Conservation (phyloP, 2,888 invertebrate species). For the Argyresthia albistria region DNA sequence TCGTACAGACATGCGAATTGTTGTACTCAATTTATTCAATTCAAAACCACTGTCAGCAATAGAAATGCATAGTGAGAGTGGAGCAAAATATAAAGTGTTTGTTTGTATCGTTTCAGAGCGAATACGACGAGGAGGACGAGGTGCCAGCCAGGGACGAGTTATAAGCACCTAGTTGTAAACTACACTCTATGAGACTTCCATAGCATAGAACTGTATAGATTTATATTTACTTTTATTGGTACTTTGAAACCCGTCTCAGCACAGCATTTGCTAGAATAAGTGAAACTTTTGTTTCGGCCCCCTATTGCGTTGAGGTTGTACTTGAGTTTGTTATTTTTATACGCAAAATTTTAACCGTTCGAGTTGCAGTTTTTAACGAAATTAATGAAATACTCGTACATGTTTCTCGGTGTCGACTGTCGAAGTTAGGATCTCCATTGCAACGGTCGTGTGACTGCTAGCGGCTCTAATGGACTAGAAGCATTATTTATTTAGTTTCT, state of each 20-base stretch:
- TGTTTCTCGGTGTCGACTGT: too few species aligned
- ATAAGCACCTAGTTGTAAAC: slow-evolving; percentile 59
- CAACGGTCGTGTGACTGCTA: too few species aligned
- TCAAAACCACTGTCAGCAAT: not conserved
- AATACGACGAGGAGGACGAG: slow-evolving; percentile 82
- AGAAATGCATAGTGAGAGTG: not conserved
- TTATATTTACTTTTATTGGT: slow-evolving; percentile 44
- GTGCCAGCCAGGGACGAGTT: slow-evolving; percentile 83
- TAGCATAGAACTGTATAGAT: slow-evolving; percentile 61
- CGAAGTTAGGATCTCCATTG: too few species aligned
- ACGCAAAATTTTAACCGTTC: slow-evolving; percentile 4
- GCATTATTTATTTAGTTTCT: slow-evolving; percentile 32
- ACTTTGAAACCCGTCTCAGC: slow-evolving; percentile 30
- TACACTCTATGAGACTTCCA: slow-evolving; percentile 47
- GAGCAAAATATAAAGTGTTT: not conserved
- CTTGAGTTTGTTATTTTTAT: slow-evolving; percentile 5
- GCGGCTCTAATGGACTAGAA: slow-evolving; percentile 23
- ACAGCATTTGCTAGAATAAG: slow-evolving; percentile 48
- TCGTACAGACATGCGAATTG: too few species aligned
- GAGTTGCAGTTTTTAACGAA: not conserved
- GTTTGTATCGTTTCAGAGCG: slow-evolving; percentile 33
- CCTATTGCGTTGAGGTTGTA: slow-evolving; percentile 17
- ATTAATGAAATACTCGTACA: too few species aligned
- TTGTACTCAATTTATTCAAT: too few species aligned
- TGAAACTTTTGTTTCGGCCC: slow-evolving; percentile 28